Conservation (phyloP, 2,888 invertebrate species). For the Amorpha juglandis region DNA sequence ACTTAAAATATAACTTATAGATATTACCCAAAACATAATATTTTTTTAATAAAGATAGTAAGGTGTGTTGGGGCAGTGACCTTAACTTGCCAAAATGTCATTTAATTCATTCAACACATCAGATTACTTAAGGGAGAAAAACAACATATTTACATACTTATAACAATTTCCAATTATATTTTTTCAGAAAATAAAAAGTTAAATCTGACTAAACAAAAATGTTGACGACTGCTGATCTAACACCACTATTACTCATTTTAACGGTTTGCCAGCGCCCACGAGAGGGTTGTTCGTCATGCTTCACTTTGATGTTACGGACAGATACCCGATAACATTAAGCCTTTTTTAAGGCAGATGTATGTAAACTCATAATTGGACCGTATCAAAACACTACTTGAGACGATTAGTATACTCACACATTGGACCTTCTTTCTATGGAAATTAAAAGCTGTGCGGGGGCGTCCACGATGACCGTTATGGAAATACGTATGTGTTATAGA, state of each 20-base stretch:
- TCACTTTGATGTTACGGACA: slow-evolving; percentile 67
- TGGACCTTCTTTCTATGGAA: slow-evolving; percentile 17
- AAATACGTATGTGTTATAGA: not conserved
- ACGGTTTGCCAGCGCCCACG: slow-evolving; percentile 74
- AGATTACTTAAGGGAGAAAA: too few species aligned
- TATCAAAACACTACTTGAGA: slow-evolving; percentile 77
- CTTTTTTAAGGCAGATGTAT: slow-evolving; percentile 76
- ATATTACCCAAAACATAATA: too few species aligned
- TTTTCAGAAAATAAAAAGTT: too few species aligned
- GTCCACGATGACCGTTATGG: slow-evolving; percentile 14
- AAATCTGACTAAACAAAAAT: slow-evolving; percentile 31
- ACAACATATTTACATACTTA: too few species aligned
- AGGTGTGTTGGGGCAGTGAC: too few species aligned
- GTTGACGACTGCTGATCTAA: slow-evolving; percentile 56
- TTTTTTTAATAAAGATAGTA: too few species aligned
- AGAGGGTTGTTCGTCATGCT: slow-evolving; percentile 76
- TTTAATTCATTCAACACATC: too few species aligned
- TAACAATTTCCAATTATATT: too few species aligned
- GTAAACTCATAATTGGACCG: slow-evolving; percentile 74
- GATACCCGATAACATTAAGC: slow-evolving; percentile 63
- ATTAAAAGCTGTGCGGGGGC: slow-evolving; percentile 6
- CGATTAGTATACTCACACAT: slow-evolving; percentile 37
- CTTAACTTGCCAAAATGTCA: too few species aligned
- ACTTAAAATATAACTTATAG: too few species aligned
- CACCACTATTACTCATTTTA: slow-evolving; percentile 78